These are phyloP conservation scores for Odocoileus virginianus DNA, from an alignment of 2,113 vertebrate genomes.

Conservation along the genomic window DNA sequence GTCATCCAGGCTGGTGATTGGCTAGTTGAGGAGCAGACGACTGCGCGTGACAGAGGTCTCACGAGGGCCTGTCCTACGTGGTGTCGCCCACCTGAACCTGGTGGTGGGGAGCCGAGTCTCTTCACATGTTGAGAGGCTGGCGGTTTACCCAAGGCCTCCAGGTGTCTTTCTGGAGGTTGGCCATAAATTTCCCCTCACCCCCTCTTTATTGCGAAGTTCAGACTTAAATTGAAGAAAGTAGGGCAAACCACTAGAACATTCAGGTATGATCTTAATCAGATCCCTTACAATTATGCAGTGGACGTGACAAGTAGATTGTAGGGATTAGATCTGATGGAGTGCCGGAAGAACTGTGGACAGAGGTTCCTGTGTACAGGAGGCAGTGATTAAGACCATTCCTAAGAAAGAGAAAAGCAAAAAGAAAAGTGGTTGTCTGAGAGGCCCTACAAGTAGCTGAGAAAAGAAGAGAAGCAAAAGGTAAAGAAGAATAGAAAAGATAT, in stretches of 20 bases:
- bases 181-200: fast-evolving
- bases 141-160: fast-evolving
- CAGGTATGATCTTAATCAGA: background rate
- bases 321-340: background rate
- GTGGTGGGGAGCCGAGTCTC: fast-evolving
- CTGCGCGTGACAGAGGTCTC: background rate
- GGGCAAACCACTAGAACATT: background rate
- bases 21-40: background rate
- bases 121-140: fast-evolving
- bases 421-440: background rate
- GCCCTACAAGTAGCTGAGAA: background rate
- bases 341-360: background rate
- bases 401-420: background rate
- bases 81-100: fast-evolving
- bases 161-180: background rate
- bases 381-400: background rate
- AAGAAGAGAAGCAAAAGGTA: background rate
- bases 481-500: background rate
- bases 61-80: fast-evolving
- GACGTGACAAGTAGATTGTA: background rate
- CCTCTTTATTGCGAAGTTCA: background rate
- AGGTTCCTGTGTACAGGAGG: background rate
- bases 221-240: background rate
- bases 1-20: background rate
- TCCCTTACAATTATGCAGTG: background rate